phyloP scores from a whole-genome alignment of 1,140 invertebrate genomes.

The Matsumurasca onukii region DNA sequence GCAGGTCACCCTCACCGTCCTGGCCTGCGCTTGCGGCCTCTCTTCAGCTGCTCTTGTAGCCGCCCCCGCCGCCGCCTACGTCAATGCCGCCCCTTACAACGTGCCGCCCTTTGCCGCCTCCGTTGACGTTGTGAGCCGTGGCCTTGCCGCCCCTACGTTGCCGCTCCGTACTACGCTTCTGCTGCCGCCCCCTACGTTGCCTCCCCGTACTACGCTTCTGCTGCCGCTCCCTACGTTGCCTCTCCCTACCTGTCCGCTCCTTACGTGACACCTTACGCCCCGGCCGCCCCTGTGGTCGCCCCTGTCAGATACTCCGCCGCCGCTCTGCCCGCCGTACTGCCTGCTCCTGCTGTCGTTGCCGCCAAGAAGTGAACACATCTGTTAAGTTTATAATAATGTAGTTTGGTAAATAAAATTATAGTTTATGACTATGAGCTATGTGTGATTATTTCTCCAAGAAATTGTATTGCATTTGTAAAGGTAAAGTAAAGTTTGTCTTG shows the following conservation, averaged over 20 bases:
- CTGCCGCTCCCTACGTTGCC: slow-evolving; percentile 43
- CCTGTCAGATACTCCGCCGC: slow-evolving; percentile 37
- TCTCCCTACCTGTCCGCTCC: slow-evolving; percentile 42
- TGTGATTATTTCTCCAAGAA: not conserved
- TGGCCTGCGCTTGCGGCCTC: not conserved
- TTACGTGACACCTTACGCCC: slow-evolving; percentile 33
- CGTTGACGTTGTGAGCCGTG: slow-evolving; percentile 26
- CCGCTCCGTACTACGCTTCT: slow-evolving; percentile 22
- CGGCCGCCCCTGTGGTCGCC: slow-evolving; percentile 42
- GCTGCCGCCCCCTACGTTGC: slow-evolving; percentile 43
- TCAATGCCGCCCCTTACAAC: slow-evolving; percentile 32
- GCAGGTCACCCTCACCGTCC: not conserved
- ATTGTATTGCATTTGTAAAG: too few relatives aligned
- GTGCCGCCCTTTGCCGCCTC: slow-evolving; percentile 28
- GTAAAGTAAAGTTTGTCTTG: too few relatives aligned
- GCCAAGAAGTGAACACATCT: too few relatives aligned
- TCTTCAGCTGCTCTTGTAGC: slow-evolving; percentile 47
- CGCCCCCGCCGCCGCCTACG: slow-evolving; percentile 43
- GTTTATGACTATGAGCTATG: too few relatives aligned
- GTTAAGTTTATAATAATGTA: too few relatives aligned
- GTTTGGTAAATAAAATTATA: too few relatives aligned
- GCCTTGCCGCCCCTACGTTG: slow-evolving; percentile 43
- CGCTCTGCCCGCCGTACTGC: slow-evolving; percentile 47
- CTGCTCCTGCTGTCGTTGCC: slow-evolving; percentile 32
- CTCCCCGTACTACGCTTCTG: slow-evolving; percentile 40